phyloP scores from a whole-genome alignment of 2,888 invertebrate species.

The Ichneumon xanthorius region DNA sequence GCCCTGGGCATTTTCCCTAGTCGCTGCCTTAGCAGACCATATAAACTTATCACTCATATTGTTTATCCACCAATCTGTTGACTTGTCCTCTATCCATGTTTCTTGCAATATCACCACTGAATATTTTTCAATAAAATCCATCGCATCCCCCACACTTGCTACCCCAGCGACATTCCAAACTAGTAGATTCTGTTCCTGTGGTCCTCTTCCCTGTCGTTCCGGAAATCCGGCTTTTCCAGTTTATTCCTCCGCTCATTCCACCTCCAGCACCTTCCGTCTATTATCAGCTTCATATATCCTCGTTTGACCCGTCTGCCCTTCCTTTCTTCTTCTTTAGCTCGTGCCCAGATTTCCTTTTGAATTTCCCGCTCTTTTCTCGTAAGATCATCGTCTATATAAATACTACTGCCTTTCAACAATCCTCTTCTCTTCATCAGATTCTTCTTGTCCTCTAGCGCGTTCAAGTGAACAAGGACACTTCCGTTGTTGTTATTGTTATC shows the following conservation, averaged over 20 bases:
- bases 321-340: too few relatives aligned
- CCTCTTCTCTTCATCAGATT: too few relatives aligned
- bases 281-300: conserved; percentile 22
- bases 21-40: conserved; percentile 7
- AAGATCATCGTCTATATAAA: too few relatives aligned
- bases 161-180: conserved; percentile 22
- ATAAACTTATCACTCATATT: neutral
- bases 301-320: neutral
- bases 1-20: conserved; percentile 3
- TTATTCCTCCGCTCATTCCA: conserved; percentile 16
- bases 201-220: conserved; percentile 10
- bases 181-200: neutral
- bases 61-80: neutral
- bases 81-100: conserved; percentile 28
- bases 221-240: neutral
- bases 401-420: too few relatives aligned
- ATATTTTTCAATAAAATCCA: neutral
- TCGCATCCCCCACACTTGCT: neutral
- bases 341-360: too few relatives aligned
- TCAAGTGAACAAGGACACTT: too few relatives aligned
- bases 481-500: too few relatives aligned
- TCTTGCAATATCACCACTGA: conserved; percentile 19
- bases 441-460: too few relatives aligned
- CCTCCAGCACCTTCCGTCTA: conserved; percentile 32
- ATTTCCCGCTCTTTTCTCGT: too few relatives aligned